A percentile compares a stretch with the other conserved stretches of the same genome.
Evolutionary conservation across 2,113 vertebrate genomes (phyloP).

Genomic region (Leptocoma aspasia): DNA sequence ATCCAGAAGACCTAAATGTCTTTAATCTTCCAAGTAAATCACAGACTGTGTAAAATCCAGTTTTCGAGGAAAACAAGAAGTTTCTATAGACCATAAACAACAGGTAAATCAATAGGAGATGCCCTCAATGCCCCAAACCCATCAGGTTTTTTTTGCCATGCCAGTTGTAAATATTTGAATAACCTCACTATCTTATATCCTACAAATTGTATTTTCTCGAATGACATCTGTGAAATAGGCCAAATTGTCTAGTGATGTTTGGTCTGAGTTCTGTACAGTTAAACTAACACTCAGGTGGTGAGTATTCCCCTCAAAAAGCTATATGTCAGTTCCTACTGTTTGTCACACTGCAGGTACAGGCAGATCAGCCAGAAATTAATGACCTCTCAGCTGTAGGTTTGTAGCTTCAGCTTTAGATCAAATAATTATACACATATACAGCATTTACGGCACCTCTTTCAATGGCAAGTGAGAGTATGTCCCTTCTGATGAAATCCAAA

Average conservation of each 20-base stretch:
- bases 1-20: neutral
- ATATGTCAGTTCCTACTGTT: neutral
- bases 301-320: neutral
- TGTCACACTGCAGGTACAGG: neutral
- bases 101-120: neutral
- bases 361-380: neutral
- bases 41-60: neutral
- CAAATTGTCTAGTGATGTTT: neutral
- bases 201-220: neutral
- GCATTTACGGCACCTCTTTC: neutral
- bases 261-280: neutral
- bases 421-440: neutral
- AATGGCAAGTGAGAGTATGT: neutral
- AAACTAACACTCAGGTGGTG: neutral
- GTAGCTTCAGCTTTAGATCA: neutral
- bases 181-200: neutral
- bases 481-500: neutral
- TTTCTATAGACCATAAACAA: neutral
- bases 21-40: neutral
- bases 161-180: neutral
- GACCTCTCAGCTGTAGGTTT: neutral
- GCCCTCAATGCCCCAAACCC: fast-evolving
- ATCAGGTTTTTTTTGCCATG: neutral
- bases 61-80: neutral
- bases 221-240: neutral